phyloP scores from a whole-genome alignment of 2,888 invertebrate species.

The Cataglyphis albicans region DNA sequence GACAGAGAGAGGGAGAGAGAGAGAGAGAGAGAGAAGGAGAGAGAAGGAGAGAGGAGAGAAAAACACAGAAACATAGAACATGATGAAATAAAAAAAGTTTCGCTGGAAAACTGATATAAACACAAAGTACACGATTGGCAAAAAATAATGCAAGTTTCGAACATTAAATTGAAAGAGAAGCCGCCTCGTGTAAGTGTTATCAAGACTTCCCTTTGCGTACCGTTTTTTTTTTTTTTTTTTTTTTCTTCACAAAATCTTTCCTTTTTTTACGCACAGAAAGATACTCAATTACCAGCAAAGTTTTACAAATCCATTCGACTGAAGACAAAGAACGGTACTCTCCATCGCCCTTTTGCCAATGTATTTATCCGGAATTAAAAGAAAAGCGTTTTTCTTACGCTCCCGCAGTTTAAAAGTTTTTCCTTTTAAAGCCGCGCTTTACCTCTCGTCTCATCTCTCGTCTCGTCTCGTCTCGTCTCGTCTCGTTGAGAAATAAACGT shows the following conservation, averaged over 20 bases:
- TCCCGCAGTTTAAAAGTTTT: constrained; percentile 78
- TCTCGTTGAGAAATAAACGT: constrained; percentile 74
- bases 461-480: constrained; percentile 43
- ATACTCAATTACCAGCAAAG: constrained; percentile 76
- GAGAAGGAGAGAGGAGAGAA: neutral
- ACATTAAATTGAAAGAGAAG: constrained; percentile 26
- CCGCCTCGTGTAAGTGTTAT: constrained; percentile 58
- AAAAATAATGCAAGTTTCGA: constrained; percentile 26
- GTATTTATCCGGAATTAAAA: constrained; percentile 77
- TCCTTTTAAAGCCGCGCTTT: constrained; percentile 73
- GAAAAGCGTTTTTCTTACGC: constrained; percentile 74
- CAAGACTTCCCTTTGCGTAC: constrained; percentile 15
- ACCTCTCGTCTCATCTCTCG: constrained; percentile 54
- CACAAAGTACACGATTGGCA: neutral
- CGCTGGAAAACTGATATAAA: neutral
- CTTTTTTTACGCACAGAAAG: constrained; percentile 62
- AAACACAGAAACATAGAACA: neutral
- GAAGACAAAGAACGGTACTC: constrained; percentile 68
- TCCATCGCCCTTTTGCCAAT: constrained; percentile 60
- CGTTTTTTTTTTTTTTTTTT: neutral
- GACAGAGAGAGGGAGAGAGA: neutral
- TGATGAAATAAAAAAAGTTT: neutral
- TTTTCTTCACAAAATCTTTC: constrained; percentile 54
- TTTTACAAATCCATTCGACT: constrained; percentile 72
- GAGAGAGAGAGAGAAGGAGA: neutral